A percentile compares a stretch with the other conserved stretches of the same genome.
Conservation (phyloP, 2,113 vertebrate species). For the Bolborhynchus lineola region DNA sequence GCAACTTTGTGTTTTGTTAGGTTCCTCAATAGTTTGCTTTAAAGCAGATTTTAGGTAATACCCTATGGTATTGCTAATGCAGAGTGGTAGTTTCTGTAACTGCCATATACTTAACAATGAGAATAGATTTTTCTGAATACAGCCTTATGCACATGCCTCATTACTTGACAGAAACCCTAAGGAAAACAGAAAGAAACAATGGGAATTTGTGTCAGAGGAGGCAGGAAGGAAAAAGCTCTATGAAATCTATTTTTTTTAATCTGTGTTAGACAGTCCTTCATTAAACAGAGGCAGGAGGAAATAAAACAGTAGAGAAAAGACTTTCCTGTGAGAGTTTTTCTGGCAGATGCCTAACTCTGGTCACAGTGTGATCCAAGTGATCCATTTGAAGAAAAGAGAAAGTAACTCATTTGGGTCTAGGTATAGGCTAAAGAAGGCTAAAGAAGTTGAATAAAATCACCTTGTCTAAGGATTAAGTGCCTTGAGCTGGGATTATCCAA, state of each 20-base stretch:
- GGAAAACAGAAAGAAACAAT: background rate
- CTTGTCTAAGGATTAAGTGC: background rate
- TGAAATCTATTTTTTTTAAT: background rate
- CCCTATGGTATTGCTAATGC: background rate
- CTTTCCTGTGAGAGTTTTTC: background rate
- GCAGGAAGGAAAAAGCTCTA: background rate
- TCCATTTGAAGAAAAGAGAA: background rate
- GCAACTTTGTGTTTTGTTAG: background rate
- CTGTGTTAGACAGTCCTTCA: background rate
- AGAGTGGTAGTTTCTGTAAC: background rate
- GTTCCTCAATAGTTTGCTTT: background rate
- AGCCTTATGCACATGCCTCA: background rate
- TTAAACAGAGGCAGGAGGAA: slow-evolving; percentile 12
- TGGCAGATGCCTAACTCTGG: background rate
- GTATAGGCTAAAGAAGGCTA: background rate
- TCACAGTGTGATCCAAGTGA: background rate
- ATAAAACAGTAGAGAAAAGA: background rate
- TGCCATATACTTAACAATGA: background rate
- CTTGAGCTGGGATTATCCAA: background rate
- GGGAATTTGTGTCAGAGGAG: background rate
- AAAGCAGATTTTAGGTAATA: background rate
- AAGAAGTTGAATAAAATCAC: background rate
- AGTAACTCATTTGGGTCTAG: background rate
- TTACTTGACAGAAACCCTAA: background rate
- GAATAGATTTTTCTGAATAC: background rate